Conservation (phyloP, 2,797 vertebrate genomes). For the Rachycentron canadum region DNA sequence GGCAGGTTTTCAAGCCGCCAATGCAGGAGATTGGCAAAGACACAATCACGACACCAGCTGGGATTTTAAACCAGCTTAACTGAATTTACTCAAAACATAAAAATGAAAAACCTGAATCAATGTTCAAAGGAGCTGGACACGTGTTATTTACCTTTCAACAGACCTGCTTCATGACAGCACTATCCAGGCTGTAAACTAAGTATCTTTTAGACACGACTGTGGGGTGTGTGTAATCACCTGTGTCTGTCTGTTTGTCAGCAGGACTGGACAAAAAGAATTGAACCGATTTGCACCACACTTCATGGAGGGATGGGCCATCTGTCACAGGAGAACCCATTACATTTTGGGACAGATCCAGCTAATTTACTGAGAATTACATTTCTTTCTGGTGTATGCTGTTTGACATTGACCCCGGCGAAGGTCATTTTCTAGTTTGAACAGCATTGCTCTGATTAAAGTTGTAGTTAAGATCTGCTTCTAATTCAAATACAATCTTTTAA, state of each 20-base stretch:
- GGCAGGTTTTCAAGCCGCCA: conserved; percentile 31
- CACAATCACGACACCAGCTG: conserved; percentile 12
- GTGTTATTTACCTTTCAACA: conserved; percentile 27
- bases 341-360: too few relatives aligned
- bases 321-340: too few relatives aligned
- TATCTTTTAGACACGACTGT: too few relatives aligned
- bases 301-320: too few relatives aligned
- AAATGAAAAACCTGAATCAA: conserved; percentile 42
- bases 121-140: conserved; percentile 35
- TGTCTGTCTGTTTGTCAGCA: too few relatives aligned
- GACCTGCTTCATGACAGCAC: background rate
- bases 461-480: background rate
- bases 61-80: conserved; percentile 47
- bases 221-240: too few relatives aligned
- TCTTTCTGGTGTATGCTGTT: too few relatives aligned
- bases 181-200: background rate
- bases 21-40: conserved; percentile 38
- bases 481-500: background rate
- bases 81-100: conserved; percentile 14
- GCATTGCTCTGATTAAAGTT: background rate
- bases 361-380: too few relatives aligned
- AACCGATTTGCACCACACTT: too few relatives aligned
- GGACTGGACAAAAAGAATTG: too few relatives aligned
- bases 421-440: background rate
- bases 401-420: too few relatives aligned